Conservation (phyloP, 2,797 vertebrate species). For the Alfaro cultratus region DNA sequence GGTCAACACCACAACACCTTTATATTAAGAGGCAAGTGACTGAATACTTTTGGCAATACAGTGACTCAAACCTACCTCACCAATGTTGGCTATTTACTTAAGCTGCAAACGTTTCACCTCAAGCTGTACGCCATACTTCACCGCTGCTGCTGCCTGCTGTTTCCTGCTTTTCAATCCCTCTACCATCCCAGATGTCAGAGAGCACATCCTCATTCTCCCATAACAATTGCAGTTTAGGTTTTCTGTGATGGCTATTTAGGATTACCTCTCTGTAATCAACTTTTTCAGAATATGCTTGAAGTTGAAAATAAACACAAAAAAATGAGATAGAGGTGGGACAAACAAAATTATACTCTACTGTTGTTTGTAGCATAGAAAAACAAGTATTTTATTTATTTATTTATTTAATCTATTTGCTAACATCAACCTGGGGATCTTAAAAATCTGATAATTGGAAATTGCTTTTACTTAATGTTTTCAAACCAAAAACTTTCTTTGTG, state of each 20-base stretch:
- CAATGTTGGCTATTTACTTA: not conserved
- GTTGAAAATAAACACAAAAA: not conserved
- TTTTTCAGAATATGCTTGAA: not conserved
- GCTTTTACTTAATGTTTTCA: not conserved
- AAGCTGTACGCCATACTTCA: not conserved
- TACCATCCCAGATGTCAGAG: not conserved
- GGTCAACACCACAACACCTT: not conserved
- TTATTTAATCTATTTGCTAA: not conserved
- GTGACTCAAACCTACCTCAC: not conserved
- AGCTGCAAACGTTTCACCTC: not conserved
- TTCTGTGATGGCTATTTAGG: not conserved
- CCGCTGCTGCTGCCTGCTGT: not conserved
- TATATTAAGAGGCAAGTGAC: not conserved
- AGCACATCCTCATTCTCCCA: not conserved
- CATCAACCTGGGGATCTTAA: not conserved
- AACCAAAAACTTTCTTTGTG: not conserved
- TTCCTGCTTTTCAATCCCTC: not conserved
- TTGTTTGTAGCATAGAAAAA: not conserved
- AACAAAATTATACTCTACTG: not conserved
- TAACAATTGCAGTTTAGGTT: not conserved
- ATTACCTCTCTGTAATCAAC: not conserved
- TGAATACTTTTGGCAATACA: not conserved
- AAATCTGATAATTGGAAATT: not conserved
- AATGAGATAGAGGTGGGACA: not conserved
- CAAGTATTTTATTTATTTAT: not conserved